phyloP scores from a whole-genome alignment of 2,797 vertebrate species.

The Poecilia wingei region DNA sequence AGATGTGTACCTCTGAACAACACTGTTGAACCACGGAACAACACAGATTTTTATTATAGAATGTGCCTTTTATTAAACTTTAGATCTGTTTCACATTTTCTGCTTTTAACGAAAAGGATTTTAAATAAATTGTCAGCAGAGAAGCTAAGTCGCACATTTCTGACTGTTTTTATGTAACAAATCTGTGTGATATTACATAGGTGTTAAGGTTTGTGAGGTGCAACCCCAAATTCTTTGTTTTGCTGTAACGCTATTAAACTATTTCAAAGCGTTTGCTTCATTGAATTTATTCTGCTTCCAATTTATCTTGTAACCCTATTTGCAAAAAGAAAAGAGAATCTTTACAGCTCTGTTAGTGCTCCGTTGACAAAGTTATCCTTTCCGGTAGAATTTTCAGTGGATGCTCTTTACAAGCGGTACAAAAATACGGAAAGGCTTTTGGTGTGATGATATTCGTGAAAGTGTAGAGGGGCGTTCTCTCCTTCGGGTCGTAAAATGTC shows the following conservation, averaged over 20 bases:
- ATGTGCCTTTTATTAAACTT: conserved; percentile 71
- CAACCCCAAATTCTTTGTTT: conserved; percentile 37
- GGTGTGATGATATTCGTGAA: conserved; percentile 74
- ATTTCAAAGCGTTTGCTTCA: conserved; percentile 55
- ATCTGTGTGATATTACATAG: conserved; percentile 57
- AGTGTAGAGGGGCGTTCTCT: conserved; percentile 79
- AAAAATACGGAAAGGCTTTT: conserved; percentile 82
- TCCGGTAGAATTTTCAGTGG: conserved; percentile 77
- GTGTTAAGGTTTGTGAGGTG: conserved; percentile 45
- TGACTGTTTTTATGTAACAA: conserved; percentile 51
- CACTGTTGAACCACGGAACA: conserved; percentile 36
- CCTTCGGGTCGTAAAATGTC: conserved; percentile 77
- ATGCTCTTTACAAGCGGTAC: conserved; percentile 82
- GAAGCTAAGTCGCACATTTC: conserved; percentile 37
- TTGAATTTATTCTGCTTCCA: conserved; percentile 17
- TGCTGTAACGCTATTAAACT: conserved; percentile 66
- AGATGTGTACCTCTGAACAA: conserved; percentile 43
- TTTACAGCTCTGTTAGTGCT: conserved; percentile 37
- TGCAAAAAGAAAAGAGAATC: background rate
- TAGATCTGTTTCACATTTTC: conserved; percentile 27
- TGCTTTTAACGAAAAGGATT: conserved; percentile 22
- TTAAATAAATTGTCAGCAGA: conserved; percentile 35
- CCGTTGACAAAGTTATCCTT: conserved; percentile 66
- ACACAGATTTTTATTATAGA: conserved; percentile 31
- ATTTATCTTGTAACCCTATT: background rate